Percentiles rank a stretch among this genome's conserved stretches.
Conservation (phyloP, 1,140 invertebrate species). For the Eubasilissa regina region DNA sequence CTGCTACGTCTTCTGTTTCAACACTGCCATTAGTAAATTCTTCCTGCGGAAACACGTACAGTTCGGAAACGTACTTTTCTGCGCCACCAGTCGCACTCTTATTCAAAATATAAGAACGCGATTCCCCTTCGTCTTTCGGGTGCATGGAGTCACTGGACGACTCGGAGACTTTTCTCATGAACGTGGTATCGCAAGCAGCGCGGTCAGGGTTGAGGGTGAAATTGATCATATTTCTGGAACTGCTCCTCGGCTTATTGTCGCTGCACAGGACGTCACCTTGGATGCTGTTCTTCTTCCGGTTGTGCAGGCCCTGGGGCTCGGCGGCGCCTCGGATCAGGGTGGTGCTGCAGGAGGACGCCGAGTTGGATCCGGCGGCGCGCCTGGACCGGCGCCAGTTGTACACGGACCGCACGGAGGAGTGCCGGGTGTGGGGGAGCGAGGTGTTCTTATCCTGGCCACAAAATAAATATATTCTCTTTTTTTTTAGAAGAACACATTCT, state of each 20-base stretch:
- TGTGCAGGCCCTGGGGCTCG: slow-evolving; percentile 25
- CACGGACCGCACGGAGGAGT: slow-evolving; percentile 47
- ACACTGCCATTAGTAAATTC: neutral
- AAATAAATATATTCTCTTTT: slow-evolving; percentile 3
- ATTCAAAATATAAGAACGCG: neutral
- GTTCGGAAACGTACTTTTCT: slow-evolving; percentile 33
- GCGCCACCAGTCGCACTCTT: neutral
- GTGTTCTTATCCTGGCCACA: slow-evolving; percentile 49
- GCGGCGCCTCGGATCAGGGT: neutral
- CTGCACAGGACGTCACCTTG: neutral
- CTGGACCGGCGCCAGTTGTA: slow-evolving; percentile 45
- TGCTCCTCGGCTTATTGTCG: slow-evolving; percentile 13
- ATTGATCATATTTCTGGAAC: slow-evolving; percentile 26
- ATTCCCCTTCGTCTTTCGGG: neutral
- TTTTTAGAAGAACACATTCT: no score
- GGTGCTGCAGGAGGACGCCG: neutral
- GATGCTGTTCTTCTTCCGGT: slow-evolving; percentile 2
- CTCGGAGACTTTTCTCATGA: neutral
- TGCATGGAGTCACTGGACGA: neutral
- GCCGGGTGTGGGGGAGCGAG: slow-evolving; percentile 50
- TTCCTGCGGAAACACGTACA: slow-evolving; percentile 42
- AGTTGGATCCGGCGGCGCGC: neutral
- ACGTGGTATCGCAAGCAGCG: neutral
- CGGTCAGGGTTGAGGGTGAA: slow-evolving; percentile 25
- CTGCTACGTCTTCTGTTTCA: no score